phyloP scores from a whole-genome alignment of 2,113 vertebrate genomes.

The Herpetotheres cachinnans region DNA sequence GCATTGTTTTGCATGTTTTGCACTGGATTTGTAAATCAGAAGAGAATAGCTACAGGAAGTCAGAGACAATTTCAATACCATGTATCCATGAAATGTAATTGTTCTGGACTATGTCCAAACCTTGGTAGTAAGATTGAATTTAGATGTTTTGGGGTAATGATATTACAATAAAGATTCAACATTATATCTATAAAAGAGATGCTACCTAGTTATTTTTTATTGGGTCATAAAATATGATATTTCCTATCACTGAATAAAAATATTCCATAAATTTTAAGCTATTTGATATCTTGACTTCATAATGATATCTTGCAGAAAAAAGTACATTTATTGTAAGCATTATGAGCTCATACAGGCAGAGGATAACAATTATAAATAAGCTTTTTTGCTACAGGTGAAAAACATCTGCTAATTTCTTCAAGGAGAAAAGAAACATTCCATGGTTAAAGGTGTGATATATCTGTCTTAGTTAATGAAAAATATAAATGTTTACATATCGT shows the following conservation, averaged over 20 bases:
- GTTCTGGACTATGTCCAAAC: slow-evolving; percentile 10
- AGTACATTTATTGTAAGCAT: neutral
- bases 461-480: neutral
- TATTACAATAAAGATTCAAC: slow-evolving; percentile 5
- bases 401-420: neutral
- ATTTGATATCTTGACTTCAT: neutral
- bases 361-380: neutral
- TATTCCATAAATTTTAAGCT: neutral
- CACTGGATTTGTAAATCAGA: neutral
- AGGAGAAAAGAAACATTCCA: neutral
- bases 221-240: slow-evolving; percentile 28
- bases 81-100: neutral
- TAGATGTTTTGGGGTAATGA: slow-evolving; percentile 15
- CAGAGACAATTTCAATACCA: neutral
- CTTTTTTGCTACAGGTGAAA: neutral
- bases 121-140: neutral
- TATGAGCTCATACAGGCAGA: neutral
- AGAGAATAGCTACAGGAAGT: neutral
- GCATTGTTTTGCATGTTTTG: neutral
- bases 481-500: neutral
- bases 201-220: slow-evolving; percentile 37
- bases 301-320: neutral
- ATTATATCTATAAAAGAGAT: slow-evolving; percentile 7
- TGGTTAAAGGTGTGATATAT: neutral
- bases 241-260: slow-evolving; percentile 29